A percentile compares a stretch with the other conserved stretches of the same genome.
Conservation (phyloP, 1,140 invertebrate genomes). For the Pseudachorutes palmiensis region DNA sequence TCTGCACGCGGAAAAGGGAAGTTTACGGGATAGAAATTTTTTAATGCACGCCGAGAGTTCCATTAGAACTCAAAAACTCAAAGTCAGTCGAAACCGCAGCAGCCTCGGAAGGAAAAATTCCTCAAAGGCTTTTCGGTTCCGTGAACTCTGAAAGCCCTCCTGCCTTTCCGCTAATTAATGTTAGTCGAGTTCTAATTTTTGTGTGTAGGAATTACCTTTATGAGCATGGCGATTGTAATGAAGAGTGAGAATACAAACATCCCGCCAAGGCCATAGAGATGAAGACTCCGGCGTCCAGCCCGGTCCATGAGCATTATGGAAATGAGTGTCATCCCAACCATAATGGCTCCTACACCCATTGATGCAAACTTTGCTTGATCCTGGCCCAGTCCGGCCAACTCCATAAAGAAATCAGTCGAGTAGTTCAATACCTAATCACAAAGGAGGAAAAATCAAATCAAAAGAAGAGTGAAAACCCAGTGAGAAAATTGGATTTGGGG, state of each 20-base stretch:
- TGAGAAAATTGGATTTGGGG: neutral
- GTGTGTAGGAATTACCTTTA: conserved; percentile 66
- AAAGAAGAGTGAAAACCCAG: neutral
- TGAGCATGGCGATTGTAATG: conserved; percentile 90
- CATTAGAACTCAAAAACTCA: too few relatives aligned
- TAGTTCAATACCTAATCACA: conserved; percentile 83
- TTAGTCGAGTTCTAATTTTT: neutral
- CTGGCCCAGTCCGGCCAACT: conserved; percentile 68
- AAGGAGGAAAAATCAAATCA: neutral
- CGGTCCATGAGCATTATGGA: conserved; percentile 94
- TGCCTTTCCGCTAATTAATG: too few relatives aligned
- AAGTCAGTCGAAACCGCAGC: too few relatives aligned
- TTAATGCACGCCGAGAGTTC: neutral
- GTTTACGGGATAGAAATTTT: too few relatives aligned
- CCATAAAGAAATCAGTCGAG: conserved; percentile 82
- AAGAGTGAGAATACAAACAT: conserved; percentile 98
- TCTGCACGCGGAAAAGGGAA: too few relatives aligned
- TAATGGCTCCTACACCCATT: conserved; percentile 92
- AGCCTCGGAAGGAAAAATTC: too few relatives aligned
- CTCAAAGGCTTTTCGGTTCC: too few relatives aligned
- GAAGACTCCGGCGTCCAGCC: conserved; percentile 84
- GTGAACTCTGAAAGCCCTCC: too few relatives aligned
- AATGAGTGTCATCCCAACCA: conserved; percentile 92
- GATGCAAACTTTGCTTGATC: conserved; percentile 65
- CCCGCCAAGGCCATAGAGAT: conserved; percentile 85